These are phyloP conservation scores for Forbesichthys papilliferus DNA, from an alignment of 2,113 vertebrate genomes.

Conservation along the genomic window DNA sequence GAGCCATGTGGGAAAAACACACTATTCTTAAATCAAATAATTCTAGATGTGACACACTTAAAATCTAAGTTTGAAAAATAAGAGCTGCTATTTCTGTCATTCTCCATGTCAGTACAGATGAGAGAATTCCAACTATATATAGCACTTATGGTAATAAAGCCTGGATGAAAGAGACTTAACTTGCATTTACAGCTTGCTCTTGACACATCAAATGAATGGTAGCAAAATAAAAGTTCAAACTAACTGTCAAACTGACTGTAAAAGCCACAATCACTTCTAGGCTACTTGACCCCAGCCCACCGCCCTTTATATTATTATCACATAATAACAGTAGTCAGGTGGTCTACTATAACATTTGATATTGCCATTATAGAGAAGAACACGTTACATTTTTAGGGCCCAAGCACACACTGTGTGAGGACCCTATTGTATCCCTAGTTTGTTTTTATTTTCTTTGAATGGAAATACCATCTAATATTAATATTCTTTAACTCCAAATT, in stretches of 20 bases:
- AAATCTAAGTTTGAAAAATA: constrained; percentile 16
- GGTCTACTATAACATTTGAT: neutral
- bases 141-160: neutral
- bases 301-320: neutral
- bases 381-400: neutral
- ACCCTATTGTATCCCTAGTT: too few species aligned
- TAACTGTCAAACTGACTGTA: too few species aligned
- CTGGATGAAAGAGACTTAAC: neutral
- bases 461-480: too few species aligned
- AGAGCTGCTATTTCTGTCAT: neutral
- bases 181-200: too few species aligned
- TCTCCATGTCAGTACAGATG: constrained; percentile 1
- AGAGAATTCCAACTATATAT: neutral
- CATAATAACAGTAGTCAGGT: neutral
- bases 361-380: neutral
- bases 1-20: constrained; percentile 36
- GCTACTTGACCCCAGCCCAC: too few species aligned
- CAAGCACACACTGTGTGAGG: too few species aligned
- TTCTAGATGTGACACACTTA: constrained; percentile 35
- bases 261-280: too few species aligned
- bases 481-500: neutral
- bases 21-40: constrained; percentile 39
- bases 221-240: too few species aligned
- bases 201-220: too few species aligned
- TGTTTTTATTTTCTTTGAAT: too few species aligned